Percentiles rank a stretch among this genome's conserved stretches.
phyloP scores from a whole-genome alignment of 2,113 vertebrate species.

The Nerophis lumbriciformis region DNA sequence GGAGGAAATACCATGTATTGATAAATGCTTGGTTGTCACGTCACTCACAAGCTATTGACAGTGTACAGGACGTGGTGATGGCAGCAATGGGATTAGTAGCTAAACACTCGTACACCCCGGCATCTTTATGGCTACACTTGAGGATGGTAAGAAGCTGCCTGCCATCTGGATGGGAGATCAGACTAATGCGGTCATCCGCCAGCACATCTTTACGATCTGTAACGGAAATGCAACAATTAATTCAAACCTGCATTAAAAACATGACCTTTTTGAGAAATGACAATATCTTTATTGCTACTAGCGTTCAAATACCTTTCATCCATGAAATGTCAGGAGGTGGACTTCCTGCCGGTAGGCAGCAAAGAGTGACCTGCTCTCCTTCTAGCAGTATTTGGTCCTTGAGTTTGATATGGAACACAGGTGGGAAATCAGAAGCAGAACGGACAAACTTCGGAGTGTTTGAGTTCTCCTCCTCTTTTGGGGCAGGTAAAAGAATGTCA shows the following conservation, averaged over 20 bases:
- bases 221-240: neutral
- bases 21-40: neutral
- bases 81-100: slow-evolving; percentile 83
- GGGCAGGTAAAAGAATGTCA: slow-evolving; percentile 68
- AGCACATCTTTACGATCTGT: slow-evolving; percentile 81
- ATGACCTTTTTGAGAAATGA: neutral
- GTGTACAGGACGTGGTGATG: slow-evolving; percentile 82
- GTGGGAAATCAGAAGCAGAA: slow-evolving; percentile 87
- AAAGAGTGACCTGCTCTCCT: slow-evolving; percentile 84
- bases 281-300: neutral
- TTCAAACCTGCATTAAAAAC: neutral
- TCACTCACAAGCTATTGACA: slow-evolving; percentile 86
- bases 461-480: slow-evolving; percentile 66
- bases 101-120: slow-evolving; percentile 86
- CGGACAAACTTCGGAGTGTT: slow-evolving; percentile 65
- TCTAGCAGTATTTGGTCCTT: slow-evolving; percentile 90
- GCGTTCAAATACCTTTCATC: slow-evolving; percentile 80
- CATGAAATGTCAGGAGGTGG: slow-evolving; percentile 83
- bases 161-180: slow-evolving; percentile 84
- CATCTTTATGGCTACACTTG: slow-evolving; percentile 74
- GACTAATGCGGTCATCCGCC: slow-evolving; percentile 68
- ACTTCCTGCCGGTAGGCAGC: slow-evolving; percentile 87
- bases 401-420: slow-evolving; percentile 92
- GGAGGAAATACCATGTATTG: neutral
- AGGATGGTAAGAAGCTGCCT: slow-evolving; percentile 84